phyloP scores from a whole-genome alignment of 2,797 vertebrate genomes.

The Sphaeramia orbicularis region DNA sequence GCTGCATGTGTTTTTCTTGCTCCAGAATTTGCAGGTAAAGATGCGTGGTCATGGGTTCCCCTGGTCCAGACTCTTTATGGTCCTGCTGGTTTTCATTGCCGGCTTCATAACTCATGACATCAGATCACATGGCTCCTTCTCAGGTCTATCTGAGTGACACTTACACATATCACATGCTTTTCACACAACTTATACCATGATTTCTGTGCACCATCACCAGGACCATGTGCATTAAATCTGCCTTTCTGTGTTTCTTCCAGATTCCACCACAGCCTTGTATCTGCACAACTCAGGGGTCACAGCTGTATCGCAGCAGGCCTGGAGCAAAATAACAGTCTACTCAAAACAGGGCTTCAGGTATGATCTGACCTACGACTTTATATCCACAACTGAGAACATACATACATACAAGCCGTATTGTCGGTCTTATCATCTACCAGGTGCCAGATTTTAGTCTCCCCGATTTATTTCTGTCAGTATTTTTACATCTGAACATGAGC shows the following conservation, averaged over 20 bases:
- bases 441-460: neutral
- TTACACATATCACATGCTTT: neutral
- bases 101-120: conserved; percentile 91
- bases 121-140: conserved; percentile 86
- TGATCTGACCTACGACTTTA: neutral
- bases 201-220: neutral
- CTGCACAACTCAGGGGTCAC: conserved; percentile 87
- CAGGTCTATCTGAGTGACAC: conserved; percentile 76
- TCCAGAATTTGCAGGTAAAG: conserved; percentile 88
- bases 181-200: no score
- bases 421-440: neutral
- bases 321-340: conserved; percentile 85
- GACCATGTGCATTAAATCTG: no score
- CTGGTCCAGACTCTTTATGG: conserved; percentile 88
- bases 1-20: neutral
- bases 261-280: conserved; percentile 86
- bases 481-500: neutral
- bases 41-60: conserved; percentile 87
- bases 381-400: neutral
- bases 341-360: conserved; percentile 89
- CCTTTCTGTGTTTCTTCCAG: conserved; percentile 61
- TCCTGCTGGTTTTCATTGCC: conserved; percentile 83
- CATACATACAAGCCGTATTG: neutral
- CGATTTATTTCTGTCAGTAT: neutral
- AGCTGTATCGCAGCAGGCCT: conserved; percentile 85